Conservation (phyloP, 2,113 vertebrate genomes). For the Prinia subflava region DNA sequence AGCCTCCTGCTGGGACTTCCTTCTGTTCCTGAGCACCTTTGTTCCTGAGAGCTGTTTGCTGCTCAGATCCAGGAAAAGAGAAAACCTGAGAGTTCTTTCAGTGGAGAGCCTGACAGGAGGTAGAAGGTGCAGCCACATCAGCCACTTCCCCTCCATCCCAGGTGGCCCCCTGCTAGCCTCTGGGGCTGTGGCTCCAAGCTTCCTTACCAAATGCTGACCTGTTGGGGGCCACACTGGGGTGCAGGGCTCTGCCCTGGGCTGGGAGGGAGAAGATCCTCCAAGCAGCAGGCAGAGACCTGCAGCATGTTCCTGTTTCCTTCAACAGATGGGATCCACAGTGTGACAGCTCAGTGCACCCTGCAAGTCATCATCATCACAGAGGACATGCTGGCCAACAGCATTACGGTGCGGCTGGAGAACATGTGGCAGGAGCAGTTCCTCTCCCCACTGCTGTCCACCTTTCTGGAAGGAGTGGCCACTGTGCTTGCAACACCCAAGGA, state of each 20-base stretch:
- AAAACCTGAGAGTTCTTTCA: neutral
- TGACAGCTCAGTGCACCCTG: slow-evolving; percentile 91
- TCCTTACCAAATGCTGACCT: neutral
- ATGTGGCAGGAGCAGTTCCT: slow-evolving; percentile 99
- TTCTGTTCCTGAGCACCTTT: slow-evolving; percentile 19
- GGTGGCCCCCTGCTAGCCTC: neutral
- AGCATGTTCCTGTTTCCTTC: neutral
- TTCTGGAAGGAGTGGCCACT: slow-evolving; percentile 92
- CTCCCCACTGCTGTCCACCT: slow-evolving; percentile 86
- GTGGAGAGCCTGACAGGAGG: neutral
- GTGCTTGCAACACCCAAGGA: slow-evolving; percentile 89
- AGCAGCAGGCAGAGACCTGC: neutral
- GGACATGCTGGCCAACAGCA: slow-evolving; percentile 94
- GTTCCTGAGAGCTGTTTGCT: slow-evolving; percentile 20
- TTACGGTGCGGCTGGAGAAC: slow-evolving; percentile 95
- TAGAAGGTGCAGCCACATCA: rapidly evolving
- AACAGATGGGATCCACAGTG: slow-evolving; percentile 91
- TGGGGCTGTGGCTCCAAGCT: neutral
- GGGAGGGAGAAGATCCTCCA: neutral
- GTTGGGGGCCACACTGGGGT: neutral
- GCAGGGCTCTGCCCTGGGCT: neutral
- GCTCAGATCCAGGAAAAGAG: neutral
- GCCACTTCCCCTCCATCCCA: neutral
- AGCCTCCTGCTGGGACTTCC: neutral
- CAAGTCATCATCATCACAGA: slow-evolving; percentile 96